phyloP scores from a whole-genome alignment of 2,113 vertebrate species.

The Pluvialis apricaria region DNA sequence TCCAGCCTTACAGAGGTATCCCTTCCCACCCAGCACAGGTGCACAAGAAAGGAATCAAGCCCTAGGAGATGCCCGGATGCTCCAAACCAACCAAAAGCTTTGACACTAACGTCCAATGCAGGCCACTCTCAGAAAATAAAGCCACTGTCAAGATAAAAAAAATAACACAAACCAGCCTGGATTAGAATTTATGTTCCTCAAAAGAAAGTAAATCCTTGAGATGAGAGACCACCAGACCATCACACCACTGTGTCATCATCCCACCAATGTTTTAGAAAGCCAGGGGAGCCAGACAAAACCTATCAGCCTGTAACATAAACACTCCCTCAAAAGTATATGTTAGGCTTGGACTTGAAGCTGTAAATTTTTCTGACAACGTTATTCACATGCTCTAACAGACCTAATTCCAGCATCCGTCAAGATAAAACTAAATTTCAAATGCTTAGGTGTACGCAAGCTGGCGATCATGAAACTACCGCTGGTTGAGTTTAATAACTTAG shows the following conservation, averaged over 20 bases:
- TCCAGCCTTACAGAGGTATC: background rate
- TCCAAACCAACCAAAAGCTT: background rate
- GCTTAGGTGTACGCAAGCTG: background rate
- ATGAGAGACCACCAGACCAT: background rate
- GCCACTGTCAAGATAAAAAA: background rate
- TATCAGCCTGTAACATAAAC: slow-evolving; percentile 38
- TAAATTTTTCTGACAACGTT: background rate
- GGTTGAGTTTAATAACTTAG: background rate
- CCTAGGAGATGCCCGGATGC: background rate
- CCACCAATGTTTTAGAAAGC: background rate
- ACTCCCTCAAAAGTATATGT: background rate
- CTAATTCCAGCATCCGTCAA: background rate
- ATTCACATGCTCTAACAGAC: background rate
- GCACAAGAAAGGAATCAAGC: background rate
- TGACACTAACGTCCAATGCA: background rate
- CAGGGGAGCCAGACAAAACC: slow-evolving; percentile 32
- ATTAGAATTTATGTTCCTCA: background rate
- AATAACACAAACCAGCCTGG: background rate
- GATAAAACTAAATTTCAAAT: background rate
- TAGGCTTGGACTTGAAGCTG: background rate
- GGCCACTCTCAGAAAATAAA: background rate
- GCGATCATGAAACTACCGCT: background rate
- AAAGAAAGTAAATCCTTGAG: background rate
- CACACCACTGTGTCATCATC: background rate
- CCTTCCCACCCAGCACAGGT: background rate